Conservation (phyloP, 2,113 vertebrate species). For the Rattus rattus region DNA sequence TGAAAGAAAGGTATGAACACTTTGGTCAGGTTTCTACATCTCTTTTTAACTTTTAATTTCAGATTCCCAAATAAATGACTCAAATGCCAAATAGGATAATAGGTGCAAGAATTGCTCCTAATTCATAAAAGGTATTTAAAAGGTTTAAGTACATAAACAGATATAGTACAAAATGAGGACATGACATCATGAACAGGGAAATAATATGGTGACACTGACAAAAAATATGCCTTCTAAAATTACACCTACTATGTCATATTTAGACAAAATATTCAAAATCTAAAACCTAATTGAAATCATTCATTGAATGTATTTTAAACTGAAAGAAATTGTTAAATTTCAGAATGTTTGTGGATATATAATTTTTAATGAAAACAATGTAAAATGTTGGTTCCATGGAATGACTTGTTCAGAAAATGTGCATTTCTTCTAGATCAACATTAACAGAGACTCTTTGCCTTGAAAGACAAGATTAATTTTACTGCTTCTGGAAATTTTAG, state of each 20-base stretch:
- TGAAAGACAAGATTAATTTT: not conserved
- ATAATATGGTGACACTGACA: not conserved
- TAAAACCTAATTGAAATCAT: not conserved
- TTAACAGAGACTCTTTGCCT: not conserved
- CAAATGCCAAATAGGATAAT: not conserved
- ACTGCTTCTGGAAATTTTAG: conserved; percentile 16
- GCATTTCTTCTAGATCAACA: not conserved
- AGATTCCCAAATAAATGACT: conserved; percentile 14
- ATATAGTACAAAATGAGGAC: not conserved
- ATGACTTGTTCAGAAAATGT: not conserved
- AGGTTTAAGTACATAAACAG: not conserved
- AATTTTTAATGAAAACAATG: not conserved
- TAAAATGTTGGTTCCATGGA: not conserved
- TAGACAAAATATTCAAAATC: not conserved
- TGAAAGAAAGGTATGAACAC: not conserved
- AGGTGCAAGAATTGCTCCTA: not conserved
- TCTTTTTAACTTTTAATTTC: conserved; percentile 1
- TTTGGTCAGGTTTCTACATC: not conserved
- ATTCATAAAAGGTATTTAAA: not conserved
- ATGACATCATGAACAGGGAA: not conserved
- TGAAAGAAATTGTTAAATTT: not conserved
- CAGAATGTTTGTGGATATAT: not conserved
- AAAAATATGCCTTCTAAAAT: not conserved
- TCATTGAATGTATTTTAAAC: not conserved
- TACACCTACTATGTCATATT: not conserved